phyloP scores from a whole-genome alignment of 2,888 invertebrate genomes.

The Sphaerophoria taeniata region DNA sequence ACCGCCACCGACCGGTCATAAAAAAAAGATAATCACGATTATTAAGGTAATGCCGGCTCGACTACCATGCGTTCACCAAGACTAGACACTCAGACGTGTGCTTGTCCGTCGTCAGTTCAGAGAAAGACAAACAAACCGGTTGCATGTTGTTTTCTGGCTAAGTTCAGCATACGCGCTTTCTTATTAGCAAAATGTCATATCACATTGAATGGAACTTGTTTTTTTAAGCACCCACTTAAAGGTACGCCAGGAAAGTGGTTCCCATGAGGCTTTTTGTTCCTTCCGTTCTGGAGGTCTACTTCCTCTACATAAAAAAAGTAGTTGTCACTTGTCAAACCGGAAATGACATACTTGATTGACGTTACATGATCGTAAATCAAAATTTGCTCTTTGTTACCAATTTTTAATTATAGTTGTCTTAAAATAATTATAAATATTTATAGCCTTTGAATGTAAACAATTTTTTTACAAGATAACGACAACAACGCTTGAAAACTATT shows the following conservation, averaged over 20 bases:
- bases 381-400: conserved; percentile 19
- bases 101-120: conserved; percentile 15
- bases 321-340: conserved; percentile 42
- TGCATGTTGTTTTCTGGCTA: conserved; percentile 36
- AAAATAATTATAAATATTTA: neutral
- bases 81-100: conserved; percentile 33
- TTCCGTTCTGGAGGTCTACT: conserved; percentile 43
- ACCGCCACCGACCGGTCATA: neutral
- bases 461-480: neutral
- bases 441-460: neutral
- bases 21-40: neutral
- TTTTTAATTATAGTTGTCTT: conserved; percentile 32
- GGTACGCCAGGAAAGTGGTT: conserved; percentile 36
- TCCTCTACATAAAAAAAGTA: conserved; percentile 47
- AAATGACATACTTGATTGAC: conserved; percentile 38
- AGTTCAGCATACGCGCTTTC: conserved; percentile 44
- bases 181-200: conserved; percentile 25
- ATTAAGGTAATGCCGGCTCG: neutral
- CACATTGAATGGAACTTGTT: conserved; percentile 38
- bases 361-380: neutral
- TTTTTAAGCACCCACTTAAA: conserved; percentile 30
- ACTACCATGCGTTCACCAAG: conserved; percentile 12
- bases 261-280: conserved; percentile 25
- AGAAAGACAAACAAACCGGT: conserved; percentile 17
- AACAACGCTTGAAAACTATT: neutral